Evolutionary conservation across 2,797 vertebrate species (phyloP).

Genomic region (Toxotes lorentzi): DNA sequence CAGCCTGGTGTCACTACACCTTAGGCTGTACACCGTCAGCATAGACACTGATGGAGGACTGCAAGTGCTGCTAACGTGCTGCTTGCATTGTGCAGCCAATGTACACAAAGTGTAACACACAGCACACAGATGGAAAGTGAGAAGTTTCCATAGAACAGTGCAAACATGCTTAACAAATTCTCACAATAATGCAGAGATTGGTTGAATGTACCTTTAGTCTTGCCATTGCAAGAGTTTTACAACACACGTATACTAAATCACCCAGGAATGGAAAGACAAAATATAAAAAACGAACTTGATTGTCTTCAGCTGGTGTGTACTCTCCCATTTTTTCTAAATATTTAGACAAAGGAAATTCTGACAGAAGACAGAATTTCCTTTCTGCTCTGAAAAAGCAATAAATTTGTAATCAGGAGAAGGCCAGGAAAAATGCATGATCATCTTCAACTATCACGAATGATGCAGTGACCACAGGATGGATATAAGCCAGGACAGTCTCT

Average conservation of each 20-base stretch:
- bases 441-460: slow-evolving; percentile 26
- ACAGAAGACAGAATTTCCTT: slow-evolving; percentile 23
- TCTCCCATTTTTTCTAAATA: slow-evolving; percentile 23
- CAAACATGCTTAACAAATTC: neutral
- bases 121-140: neutral
- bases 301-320: slow-evolving; percentile 35
- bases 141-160: neutral
- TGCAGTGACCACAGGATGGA: slow-evolving; percentile 20
- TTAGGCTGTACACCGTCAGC: no score
- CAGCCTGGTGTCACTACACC: no score
- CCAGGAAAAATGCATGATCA: slow-evolving; percentile 29
- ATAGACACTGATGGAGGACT: no score
- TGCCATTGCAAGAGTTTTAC: neutral
- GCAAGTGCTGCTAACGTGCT: no score
- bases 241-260: neutral
- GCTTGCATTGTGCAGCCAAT: no score
- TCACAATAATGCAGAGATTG: neutral
- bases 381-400: slow-evolving; percentile 25
- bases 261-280: neutral
- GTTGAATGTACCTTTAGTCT: neutral
- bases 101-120: neutral
- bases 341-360: slow-evolving; percentile 32
- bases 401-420: slow-evolving; percentile 28
- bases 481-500: slow-evolving; percentile 5
- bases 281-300: slow-evolving; percentile 22